Evolutionary conservation across 2,113 vertebrate species (phyloP).

Genomic region (Marmota monax): DNA sequence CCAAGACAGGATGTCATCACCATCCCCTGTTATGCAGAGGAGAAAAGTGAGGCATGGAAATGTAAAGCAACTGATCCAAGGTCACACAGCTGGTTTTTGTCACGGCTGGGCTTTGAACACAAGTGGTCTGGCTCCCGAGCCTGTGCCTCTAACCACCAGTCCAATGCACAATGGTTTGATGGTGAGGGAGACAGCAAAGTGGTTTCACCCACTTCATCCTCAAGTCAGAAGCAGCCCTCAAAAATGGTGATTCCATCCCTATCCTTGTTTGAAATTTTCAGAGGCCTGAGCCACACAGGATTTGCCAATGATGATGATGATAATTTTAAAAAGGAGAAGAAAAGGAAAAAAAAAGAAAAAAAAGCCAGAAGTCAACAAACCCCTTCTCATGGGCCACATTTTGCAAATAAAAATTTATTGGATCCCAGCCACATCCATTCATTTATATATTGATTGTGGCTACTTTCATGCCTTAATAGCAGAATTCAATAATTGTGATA

Average conservation of each 20-base stretch:
- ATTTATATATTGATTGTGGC: neutral
- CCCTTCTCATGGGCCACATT: neutral
- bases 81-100: neutral
- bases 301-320: neutral
- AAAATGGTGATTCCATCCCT: neutral
- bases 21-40: neutral
- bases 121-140: too few relatives aligned
- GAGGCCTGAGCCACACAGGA: neutral
- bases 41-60: neutral
- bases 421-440: neutral
- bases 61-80: neutral
- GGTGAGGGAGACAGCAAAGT: neutral
- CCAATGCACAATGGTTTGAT: neutral
- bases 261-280: neutral
- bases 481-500: neutral
- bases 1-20: neutral
- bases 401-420: slow-evolving; percentile 7
- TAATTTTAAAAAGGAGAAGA: too few relatives aligned
- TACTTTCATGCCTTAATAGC: neutral
- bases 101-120: too few relatives aligned
- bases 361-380: neutral
- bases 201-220: neutral
- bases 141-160: neutral
- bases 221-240: neutral
- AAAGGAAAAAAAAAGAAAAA: too few relatives aligned